Evolutionary conservation across 2,113 vertebrate species (phyloP), one percentile per base, ranked within the genome.

Genomic region (Opisthocomus hoazin): DNA sequence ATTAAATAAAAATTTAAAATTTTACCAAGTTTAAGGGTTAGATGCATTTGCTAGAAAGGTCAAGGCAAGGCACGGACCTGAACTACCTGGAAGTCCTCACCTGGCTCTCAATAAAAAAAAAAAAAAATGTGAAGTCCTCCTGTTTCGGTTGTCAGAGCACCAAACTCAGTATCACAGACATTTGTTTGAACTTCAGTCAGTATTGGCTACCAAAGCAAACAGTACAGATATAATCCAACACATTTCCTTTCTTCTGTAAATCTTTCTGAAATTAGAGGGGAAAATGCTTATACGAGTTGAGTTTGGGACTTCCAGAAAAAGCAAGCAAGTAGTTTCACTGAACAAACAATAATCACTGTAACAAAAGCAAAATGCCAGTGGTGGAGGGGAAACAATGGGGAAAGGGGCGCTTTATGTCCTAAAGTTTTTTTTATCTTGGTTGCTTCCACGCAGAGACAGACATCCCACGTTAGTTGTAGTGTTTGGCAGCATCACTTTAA

Each of bases 251-350:
- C 18, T 84, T 84, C 22, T 18, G 3, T n/a, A 82, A 64, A 23
- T 60, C 19, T 53, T 75, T n/a, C 53, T 51, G 16, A 81, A 80
- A 78, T 60, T 27, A 68, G 13, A 54, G 4, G 12, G 82, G 30
- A 57, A 87, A 73, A 34, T 5, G 2, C 6, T 43, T 76, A 19
- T 7, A 43, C 0, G 0, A 87, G 11, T 11, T 58, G 19, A 69
- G 13, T 37, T 73, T 68, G 34, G 7, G 10, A 66, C 65, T 90
- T 68, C 41, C 11, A 69, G 39, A 39, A 78, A 41, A 50, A 71
- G 10, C 68, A 2, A 48, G 34, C 27, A 43, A 46, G 6, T 39
- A 18, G 83, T 88, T 68, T 69, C 57, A 71, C 56, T 37, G 18
- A 93, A 48, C 9, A 82, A 82, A 51, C 3, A 74, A 16, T 7